Percentiles rank a stretch among this genome's conserved stretches.
Evolutionary conservation across 2,888 invertebrate species (phyloP).

Genomic region (Heliconius cydno): DNA sequence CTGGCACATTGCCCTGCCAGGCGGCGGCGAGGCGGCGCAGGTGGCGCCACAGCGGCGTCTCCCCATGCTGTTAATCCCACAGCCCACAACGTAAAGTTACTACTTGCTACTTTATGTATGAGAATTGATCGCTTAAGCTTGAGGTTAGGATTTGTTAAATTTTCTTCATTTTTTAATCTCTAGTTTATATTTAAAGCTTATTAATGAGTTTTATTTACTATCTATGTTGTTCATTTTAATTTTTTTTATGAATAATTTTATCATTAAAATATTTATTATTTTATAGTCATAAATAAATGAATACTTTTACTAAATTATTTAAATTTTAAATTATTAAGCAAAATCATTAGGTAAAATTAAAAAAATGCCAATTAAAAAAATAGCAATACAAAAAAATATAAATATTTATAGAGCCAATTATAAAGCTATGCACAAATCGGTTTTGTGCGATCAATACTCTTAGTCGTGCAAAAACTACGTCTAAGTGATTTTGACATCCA

Average conservation of each 20-base stretch:
- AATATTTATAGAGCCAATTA: constrained; percentile 27
- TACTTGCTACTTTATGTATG: constrained; percentile 27
- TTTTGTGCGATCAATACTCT: constrained; percentile 54
- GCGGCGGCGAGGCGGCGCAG: constrained; percentile 72
- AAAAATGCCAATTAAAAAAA: constrained; percentile 6
- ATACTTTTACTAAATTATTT: no score
- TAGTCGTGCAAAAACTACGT: constrained; percentile 7
- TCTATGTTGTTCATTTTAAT: not conserved
- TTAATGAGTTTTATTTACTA: not conserved
- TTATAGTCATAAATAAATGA: no score
- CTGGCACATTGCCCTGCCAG: constrained; percentile 64
- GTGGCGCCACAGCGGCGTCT: constrained; percentile 78
- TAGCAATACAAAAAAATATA: constrained; percentile 15
- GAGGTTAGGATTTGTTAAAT: not conserved
- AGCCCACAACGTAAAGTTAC: constrained; percentile 31
- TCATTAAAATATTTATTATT: not conserved
- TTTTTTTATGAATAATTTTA: not conserved
- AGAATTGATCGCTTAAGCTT: constrained; percentile 22
- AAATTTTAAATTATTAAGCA: not conserved
- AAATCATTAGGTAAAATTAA: not conserved
- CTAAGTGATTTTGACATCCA: constrained; percentile 2
- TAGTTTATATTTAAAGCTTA: not conserved
- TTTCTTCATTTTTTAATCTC: not conserved
- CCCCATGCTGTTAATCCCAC: constrained; percentile 86
- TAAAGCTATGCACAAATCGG: constrained; percentile 50